phyloP scores from a whole-genome alignment of 2,113 vertebrate genomes.

The Psephotus haematonotus region DNA sequence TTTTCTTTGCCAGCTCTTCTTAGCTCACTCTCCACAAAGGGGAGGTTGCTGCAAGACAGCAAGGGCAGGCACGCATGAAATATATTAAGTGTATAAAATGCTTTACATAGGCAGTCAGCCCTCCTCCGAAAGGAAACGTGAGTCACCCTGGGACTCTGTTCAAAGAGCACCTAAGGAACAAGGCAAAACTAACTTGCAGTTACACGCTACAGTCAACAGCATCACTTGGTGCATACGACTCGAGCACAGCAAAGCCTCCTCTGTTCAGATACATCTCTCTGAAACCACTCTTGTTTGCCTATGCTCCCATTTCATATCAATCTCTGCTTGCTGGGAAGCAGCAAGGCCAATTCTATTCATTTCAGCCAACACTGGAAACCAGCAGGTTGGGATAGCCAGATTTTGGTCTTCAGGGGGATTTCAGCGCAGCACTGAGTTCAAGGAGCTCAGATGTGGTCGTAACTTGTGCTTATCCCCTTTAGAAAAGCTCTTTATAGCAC shows the following conservation, averaged over 20 bases:
- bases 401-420: neutral
- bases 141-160: neutral
- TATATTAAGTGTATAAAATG: neutral
- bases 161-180: neutral
- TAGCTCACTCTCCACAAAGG: neutral
- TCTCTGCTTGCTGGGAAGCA: neutral
- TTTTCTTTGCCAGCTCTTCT: neutral
- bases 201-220: accelerated
- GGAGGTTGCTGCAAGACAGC: neutral
- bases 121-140: neutral
- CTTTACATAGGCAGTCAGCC: neutral
- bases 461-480: neutral
- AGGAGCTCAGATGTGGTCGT: neutral
- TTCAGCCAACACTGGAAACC: neutral
- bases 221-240: accelerated
- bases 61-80: neutral
- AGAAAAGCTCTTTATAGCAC: neutral
- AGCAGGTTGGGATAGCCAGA: neutral
- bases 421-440: neutral
- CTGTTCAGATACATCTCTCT: neutral
- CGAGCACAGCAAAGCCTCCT: neutral
- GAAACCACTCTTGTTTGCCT: neutral
- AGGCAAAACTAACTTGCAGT: neutral
- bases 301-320: accelerated
- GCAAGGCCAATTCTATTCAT: neutral